Conservation (phyloP, 2,888 invertebrate genomes). For the Drosophila seclusa region DNA sequence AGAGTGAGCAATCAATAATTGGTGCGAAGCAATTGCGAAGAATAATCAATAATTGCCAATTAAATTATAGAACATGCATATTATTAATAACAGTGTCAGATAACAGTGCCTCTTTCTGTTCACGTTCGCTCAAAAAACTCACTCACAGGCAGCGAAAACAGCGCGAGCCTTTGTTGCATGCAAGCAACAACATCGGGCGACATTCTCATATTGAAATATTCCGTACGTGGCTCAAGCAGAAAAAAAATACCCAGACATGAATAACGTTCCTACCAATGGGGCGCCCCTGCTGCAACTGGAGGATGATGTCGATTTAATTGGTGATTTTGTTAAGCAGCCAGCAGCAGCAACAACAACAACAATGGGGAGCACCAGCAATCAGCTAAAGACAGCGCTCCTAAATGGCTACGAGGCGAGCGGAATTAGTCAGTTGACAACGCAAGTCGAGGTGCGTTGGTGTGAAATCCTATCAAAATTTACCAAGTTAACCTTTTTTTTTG, state of each 20-base stretch:
- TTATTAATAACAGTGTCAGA: slow-evolving; percentile 53
- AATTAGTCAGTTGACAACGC: slow-evolving; percentile 65
- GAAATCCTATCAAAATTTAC: not conserved
- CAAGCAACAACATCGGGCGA: slow-evolving; percentile 18
- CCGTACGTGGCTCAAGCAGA: slow-evolving; percentile 21
- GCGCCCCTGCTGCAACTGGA: slow-evolving; percentile 88
- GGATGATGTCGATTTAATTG: slow-evolving; percentile 85
- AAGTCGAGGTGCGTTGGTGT: slow-evolving; percentile 67
- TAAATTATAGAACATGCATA: slow-evolving; percentile 62
- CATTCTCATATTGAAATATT: slow-evolving; percentile 27
- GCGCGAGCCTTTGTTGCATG: slow-evolving; percentile 60
- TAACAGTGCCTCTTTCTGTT: slow-evolving; percentile 49
- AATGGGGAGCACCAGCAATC: slow-evolving; percentile 32
- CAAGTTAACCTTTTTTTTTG: not conserved
- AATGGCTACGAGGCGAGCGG: slow-evolving; percentile 54
- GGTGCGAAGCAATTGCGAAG: slow-evolving; percentile 31
- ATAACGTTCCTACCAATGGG: slow-evolving; percentile 35
- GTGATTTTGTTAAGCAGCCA: slow-evolving; percentile 77
- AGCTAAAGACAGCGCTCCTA: slow-evolving; percentile 45
- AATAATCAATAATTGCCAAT: slow-evolving; percentile 34
- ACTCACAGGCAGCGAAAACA: slow-evolving; percentile 42
- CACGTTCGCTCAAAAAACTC: slow-evolving; percentile 52
- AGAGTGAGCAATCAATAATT: slow-evolving; percentile 63
- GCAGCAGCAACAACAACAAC: slow-evolving; percentile 34
- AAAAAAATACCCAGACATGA: slow-evolving; percentile 38